Evolutionary conservation across 2,113 vertebrate species (phyloP), one percentile per base, ranked within the genome.

Genomic region (Lipophrys pholis): DNA sequence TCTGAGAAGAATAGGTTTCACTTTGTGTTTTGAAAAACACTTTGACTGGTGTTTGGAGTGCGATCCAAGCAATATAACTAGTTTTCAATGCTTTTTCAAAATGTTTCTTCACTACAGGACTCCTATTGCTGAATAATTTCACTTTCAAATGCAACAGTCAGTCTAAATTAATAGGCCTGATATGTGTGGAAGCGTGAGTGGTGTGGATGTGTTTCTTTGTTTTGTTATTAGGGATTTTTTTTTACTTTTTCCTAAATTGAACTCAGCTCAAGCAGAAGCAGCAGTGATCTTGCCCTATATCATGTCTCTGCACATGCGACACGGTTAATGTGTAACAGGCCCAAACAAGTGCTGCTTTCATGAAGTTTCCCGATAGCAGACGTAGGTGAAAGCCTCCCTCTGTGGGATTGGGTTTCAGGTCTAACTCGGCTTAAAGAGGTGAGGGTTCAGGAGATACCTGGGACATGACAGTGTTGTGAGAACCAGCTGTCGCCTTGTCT

Each of bases 311-410:
- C 46, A 9, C 40, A 49, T 56, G 16, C 69, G 11, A 80, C 67
- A 78, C 57, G 42, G 86, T 91, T 92, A 91, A 93, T 91, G 74
- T 82, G 69, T 91, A 91, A 90, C 90, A 88, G 77, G 90, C 55
- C 80, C 15, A 45, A 85, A 93, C 92, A 92, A 88, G 84, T 7
- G 59, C 40, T 49, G 81, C 85, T 84, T 89, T 91, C 84, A 90
- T 83, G 41, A 69, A 70, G 45, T 21, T 53, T 35, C 14, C 76
- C 66, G 73, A 86, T 82, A 84, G 54, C 57, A 42, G 72, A 64
- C 21, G 16, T 14, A 92, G 94, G 68, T 78, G 75, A 81, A 88
- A 81, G 68, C 59, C 57, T 57, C 63, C 49, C 73, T 65, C 43
- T 60, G 60, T 66, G 61, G 51, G 72, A 57, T 86, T 81, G 70